Conservation (phyloP, 1,140 invertebrate species). For the Anoplophora glabripennis region DNA sequence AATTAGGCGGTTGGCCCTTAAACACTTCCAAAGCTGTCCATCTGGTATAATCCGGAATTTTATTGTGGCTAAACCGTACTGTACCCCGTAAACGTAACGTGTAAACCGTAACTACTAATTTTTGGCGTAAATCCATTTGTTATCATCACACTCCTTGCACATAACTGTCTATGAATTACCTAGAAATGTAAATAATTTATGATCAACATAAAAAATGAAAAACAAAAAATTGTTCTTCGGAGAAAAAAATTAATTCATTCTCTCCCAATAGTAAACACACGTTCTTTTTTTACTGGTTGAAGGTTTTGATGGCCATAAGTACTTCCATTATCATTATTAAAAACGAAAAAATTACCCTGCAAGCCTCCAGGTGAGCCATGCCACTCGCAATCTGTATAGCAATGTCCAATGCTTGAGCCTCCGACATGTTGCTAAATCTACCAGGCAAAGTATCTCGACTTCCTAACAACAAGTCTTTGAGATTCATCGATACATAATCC, state of each 20-base stretch:
- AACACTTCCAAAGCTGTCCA: constrained; percentile 79
- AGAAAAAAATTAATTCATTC: too few species aligned
- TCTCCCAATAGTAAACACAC: too few species aligned
- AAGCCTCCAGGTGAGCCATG: constrained; percentile 62
- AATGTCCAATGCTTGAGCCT: constrained; percentile 58
- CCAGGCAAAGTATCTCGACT: constrained; percentile 60
- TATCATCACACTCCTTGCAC: constrained; percentile 68
- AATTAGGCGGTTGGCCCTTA: constrained; percentile 60
- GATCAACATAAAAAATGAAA: too few species aligned
- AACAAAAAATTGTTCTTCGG: too few species aligned
- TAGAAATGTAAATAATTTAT: constrained; percentile 51
- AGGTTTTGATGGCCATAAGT: too few species aligned
- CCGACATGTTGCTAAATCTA: constrained; percentile 61
- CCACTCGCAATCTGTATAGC: constrained; percentile 60
- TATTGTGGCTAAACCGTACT: constrained; percentile 46
- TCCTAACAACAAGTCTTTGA: constrained; percentile 67
- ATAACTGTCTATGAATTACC: constrained; percentile 69
- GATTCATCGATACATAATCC: constrained; percentile 61
- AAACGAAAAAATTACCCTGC: constrained; percentile 52
- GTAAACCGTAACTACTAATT: constrained; percentile 70
- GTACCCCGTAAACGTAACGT: too few species aligned
- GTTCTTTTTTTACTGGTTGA: too few species aligned
- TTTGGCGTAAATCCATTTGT: constrained; percentile 62
- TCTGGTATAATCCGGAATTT: constrained; percentile 64
- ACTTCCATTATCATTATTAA: too few species aligned